Evolutionary conservation across 35 echinoderm and acorn worm genomes (phyloP).

Genomic region (Nesometra sesokonis): DNA sequence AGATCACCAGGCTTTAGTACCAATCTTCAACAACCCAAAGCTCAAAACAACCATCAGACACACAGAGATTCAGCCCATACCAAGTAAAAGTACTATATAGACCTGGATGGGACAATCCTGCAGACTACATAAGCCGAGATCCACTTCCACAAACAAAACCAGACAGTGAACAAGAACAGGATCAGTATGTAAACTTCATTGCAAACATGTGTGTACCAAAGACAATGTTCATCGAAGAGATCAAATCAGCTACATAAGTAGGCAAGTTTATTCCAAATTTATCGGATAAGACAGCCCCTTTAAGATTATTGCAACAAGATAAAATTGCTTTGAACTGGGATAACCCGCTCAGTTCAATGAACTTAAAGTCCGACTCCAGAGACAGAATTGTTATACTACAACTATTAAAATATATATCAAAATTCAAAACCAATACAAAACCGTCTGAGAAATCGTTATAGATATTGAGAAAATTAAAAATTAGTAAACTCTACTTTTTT

Average conservation of each 20-base stretch:
- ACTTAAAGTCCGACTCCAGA: too few relatives aligned
- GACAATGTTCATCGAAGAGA: background rate
- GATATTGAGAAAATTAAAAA: too few relatives aligned
- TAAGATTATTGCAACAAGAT: too few relatives aligned
- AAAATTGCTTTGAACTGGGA: too few relatives aligned
- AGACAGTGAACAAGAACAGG: background rate
- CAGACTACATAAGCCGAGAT: background rate
- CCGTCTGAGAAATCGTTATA: too few relatives aligned
- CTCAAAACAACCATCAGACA: background rate
- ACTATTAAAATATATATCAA: too few relatives aligned
- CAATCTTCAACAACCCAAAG: conserved; percentile 14
- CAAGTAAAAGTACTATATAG: conserved; percentile 6
- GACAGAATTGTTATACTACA: too few relatives aligned
- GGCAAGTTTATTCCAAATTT: too few relatives aligned
- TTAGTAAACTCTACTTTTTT: too few relatives aligned
- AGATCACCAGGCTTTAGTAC: conserved; percentile 31
- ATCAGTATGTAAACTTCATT: background rate
- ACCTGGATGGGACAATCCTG: conserved; percentile 4
- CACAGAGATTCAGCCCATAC: conserved; percentile 15
- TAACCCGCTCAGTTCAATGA: too few relatives aligned
- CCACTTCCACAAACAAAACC: background rate
- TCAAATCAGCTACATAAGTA: background rate
- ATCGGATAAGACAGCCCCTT: too few relatives aligned
- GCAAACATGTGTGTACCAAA: background rate
- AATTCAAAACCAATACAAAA: too few relatives aligned